Percentiles rank a stretch among this genome's conserved stretches.
Evolutionary conservation across 2,113 vertebrate species (phyloP).

Genomic region (Galbula dea): DNA sequence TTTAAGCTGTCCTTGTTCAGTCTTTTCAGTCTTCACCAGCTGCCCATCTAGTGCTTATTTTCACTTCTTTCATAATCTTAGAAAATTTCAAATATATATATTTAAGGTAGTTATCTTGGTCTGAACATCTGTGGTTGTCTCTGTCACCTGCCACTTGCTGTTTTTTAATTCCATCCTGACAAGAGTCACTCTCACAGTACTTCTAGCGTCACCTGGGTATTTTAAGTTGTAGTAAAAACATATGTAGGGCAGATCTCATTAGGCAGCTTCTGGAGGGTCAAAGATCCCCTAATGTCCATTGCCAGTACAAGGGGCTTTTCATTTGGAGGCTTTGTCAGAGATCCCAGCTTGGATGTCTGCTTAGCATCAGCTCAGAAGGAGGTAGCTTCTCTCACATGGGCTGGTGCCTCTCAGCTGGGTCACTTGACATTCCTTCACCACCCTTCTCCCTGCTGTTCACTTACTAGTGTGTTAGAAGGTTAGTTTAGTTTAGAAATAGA

Average conservation of each 20-base stretch:
- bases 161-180: not conserved
- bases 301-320: accelerated
- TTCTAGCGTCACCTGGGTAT: not conserved
- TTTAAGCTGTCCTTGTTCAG: not conserved
- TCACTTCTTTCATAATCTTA: not conserved
- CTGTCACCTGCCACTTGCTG: not conserved
- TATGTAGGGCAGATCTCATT: not conserved
- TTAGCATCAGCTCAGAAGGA: not conserved
- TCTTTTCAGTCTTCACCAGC: not conserved
- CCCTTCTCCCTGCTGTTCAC: not conserved
- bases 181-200: not conserved
- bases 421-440: not conserved
- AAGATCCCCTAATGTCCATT: not conserved
- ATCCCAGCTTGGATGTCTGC: not conserved
- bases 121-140: not conserved
- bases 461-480: not conserved
- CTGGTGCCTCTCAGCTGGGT: not conserved
- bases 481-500: not conserved
- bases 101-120: not conserved
- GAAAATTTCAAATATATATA: not conserved
- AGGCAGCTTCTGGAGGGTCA: not conserved
- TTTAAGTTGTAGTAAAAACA: not conserved
- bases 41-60: not conserved
- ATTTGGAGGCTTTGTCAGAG: not conserved
- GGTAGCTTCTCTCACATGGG: not conserved